Evolutionary conservation across 1,140 invertebrate genomes (phyloP).

Genomic region (Asobara japonica): DNA sequence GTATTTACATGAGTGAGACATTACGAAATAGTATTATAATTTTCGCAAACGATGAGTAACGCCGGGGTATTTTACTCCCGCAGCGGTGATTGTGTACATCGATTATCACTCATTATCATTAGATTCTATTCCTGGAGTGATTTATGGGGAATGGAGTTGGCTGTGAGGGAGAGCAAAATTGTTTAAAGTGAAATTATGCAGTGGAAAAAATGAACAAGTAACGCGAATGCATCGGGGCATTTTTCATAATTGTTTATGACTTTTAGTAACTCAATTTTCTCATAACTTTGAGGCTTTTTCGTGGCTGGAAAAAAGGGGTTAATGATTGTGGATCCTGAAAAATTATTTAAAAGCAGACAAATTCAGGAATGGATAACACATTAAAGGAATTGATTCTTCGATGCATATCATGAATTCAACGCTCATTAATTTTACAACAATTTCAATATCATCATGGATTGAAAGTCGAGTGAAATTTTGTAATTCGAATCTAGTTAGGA

Average conservation of each 20-base stretch:
- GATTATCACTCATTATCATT: constrained; percentile 24
- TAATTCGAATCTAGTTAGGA: not conserved
- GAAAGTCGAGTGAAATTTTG: constrained; percentile 15
- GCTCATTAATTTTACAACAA: constrained; percentile 13
- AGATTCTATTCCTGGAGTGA: constrained; percentile 17
- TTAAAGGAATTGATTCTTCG: not conserved
- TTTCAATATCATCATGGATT: not conserved
- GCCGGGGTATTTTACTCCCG: constrained; percentile 2
- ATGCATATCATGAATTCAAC: constrained; percentile 14
- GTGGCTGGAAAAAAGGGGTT: not conserved
- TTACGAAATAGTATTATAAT: constrained; percentile 28
- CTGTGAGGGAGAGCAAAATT: not conserved
- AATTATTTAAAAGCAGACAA: no score
- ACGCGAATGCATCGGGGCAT: no score
- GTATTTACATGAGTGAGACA: constrained; percentile 7
- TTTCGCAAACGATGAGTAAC: constrained; percentile 17
- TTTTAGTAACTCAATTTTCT: no score
- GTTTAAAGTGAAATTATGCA: not conserved
- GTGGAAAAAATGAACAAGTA: no score
- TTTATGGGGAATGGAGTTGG: constrained; percentile 17
- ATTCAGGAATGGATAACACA: not conserved
- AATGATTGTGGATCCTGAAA: not conserved
- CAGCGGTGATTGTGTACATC: constrained; percentile 1
- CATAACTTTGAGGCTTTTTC: no score
- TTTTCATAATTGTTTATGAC: no score